These are phyloP conservation scores for Urocynchramus pylzowi DNA, from an alignment of 2,113 vertebrate genomes.

Conservation along the genomic window DNA sequence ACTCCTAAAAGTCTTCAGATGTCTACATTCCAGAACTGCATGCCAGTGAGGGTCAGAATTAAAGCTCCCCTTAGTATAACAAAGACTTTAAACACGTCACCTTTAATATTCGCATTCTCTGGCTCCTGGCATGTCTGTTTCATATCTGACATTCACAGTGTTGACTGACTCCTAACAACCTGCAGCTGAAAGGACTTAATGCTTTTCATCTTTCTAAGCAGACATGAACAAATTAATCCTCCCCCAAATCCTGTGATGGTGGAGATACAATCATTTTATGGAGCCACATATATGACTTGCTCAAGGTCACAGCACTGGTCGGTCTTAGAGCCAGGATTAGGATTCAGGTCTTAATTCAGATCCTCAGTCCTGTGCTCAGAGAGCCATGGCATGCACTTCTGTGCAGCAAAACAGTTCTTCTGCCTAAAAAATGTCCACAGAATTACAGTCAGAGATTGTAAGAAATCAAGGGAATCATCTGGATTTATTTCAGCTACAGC, in stretches of 20 bases:
- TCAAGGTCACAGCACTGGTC: background rate
- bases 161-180: background rate
- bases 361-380: background rate
- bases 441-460: background rate
- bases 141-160: background rate
- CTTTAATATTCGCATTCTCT: background rate
- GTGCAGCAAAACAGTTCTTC: background rate
- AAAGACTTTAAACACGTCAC: background rate
- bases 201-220: conserved; percentile 3
- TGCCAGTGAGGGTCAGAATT: background rate
- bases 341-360: background rate
- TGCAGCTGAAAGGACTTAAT: background rate
- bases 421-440: background rate
- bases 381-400: background rate
- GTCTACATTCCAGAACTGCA: background rate
- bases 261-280: background rate
- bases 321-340: background rate
- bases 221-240: background rate
- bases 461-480: background rate
- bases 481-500: background rate
- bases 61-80: background rate
- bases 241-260: background rate
- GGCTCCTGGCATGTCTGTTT: background rate
- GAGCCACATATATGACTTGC: background rate
- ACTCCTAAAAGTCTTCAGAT: background rate